These are phyloP conservation scores for Crambe crambe DNA, from an alignment of 37 sponge, comb jelly and placozoan genomes.

Conservation along the genomic window DNA sequence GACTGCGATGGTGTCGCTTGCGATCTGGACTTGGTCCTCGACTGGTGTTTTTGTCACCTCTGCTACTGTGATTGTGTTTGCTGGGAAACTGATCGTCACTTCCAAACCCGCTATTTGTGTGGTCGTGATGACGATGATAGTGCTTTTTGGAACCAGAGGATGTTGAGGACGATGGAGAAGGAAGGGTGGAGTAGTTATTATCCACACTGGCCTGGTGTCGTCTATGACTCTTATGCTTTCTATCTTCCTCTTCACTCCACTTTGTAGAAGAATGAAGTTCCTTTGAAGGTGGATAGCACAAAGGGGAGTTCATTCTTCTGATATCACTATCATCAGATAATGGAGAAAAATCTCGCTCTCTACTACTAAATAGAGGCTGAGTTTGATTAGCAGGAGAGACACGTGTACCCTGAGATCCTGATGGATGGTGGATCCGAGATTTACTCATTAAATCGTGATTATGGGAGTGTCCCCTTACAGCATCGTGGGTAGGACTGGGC, in stretches of 20 bases:
- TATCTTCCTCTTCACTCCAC: neutral
- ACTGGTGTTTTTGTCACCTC: neutral
- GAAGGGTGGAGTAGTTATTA: neutral
- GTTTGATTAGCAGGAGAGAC: neutral
- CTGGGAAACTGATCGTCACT: neutral
- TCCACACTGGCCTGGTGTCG: neutral
- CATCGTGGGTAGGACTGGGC: too few relatives aligned
- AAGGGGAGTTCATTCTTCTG: neutral
- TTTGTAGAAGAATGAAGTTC: neutral
- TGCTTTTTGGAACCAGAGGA: conserved; percentile 1
- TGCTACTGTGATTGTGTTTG: neutral
- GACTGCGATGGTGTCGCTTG: neutral
- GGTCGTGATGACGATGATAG: conserved; percentile 1
- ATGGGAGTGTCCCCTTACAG: too few relatives aligned
- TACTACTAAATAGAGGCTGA: neutral
- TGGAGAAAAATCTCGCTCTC: conserved; percentile 6
- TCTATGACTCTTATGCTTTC: neutral
- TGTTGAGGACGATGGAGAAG: neutral
- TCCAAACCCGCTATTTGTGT: neutral
- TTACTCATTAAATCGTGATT: neutral
- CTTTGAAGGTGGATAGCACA: neutral
- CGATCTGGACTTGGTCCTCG: conserved; percentile 5
- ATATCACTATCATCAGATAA: neutral
- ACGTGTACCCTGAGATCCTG: neutral
- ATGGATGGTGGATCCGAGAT: neutral